Conservation (phyloP, 2,888 invertebrate species). For the Parasteatoda lunata region DNA sequence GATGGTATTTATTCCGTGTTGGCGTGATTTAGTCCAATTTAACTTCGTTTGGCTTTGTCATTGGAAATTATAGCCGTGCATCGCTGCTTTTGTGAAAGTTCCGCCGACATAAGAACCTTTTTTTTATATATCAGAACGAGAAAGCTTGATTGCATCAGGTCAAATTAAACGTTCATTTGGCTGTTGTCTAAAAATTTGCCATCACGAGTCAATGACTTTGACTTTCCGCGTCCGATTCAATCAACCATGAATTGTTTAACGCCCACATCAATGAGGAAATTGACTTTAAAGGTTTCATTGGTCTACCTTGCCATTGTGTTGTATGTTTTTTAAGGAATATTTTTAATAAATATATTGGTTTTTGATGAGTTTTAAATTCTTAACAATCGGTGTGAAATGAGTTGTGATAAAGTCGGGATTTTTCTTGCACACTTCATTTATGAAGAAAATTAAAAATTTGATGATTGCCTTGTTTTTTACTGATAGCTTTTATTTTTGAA, state of each 20-base stretch:
- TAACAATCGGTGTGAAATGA: no score
- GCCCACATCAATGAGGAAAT: slow-evolving; percentile 1
- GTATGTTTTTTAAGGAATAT: no score
- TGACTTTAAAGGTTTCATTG: neutral
- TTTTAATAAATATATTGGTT: no score
- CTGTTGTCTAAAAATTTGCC: neutral
- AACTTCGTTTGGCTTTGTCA: neutral
- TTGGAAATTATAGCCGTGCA: neutral
- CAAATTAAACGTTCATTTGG: neutral
- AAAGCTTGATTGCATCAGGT: neutral
- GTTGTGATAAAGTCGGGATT: no score
- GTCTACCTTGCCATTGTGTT: no score
- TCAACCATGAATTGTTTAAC: neutral
- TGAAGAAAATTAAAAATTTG: no score
- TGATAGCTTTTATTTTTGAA: no score
- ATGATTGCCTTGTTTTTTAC: no score
- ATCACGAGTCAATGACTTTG: neutral
- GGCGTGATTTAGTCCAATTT: neutral
- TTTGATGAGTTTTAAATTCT: no score
- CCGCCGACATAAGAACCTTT: no score
- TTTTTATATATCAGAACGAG: neutral
- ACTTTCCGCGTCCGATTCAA: slow-evolving; percentile 2
- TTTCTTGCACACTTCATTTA: no score
- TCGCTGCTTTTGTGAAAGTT: neutral
- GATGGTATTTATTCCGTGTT: neutral